Base-by-base conservation (phyloP, 1,140 invertebrate species). In the Helicoverpa armigera region DNA sequence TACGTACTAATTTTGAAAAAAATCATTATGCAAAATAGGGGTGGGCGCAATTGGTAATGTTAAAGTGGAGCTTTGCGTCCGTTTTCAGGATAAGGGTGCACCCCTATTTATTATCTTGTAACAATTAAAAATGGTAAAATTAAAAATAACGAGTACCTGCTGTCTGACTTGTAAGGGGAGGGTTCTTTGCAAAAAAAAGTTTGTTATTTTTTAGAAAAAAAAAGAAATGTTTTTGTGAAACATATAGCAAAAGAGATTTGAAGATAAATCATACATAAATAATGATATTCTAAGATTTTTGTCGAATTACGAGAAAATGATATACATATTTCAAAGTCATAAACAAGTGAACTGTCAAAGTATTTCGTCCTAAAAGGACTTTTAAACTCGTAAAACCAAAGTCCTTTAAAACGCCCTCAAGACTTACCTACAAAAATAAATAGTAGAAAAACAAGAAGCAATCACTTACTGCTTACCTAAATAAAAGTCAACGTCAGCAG, bases 1-100 rank as follows among this genome's bases (percentile, higher is more conserved):
- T 48, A 61, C 56, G 60, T 12, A 48, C 58, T 74, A 80, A 80
- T 80, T 80, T 73, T 74, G n/a, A n/a, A 65, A 80, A 80, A 73
- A 73, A 73, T 51, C 48, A 63, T 73, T 73, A 58, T 74, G 77
- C 50, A 63, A 74, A 74, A 65, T 74, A 80, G 50, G 60, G 70
- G 35, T 65, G 48, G 23, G 14, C 58, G 29, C 69, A 58, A 74
- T 70, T 70, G 67, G 11, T 70, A 29, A 75, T 77, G 74, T 77
- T 77, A 65, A 77, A 77, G 50, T 54, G 29, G 10, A 35, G 75
- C 75, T 63, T 54, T 77, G 53, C 7, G 54, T 18, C 56, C 35
- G 16, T 13, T 16, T 77, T 11, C n/a, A 14, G 61, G 48, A 43
- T 31, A n/a, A 67, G 31, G n/a, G 5, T 2, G 31, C 31, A 61